phyloP scores from a whole-genome alignment of 64 coral and sea anemone genomes.

The Dendronephthya gigantea region DNA sequence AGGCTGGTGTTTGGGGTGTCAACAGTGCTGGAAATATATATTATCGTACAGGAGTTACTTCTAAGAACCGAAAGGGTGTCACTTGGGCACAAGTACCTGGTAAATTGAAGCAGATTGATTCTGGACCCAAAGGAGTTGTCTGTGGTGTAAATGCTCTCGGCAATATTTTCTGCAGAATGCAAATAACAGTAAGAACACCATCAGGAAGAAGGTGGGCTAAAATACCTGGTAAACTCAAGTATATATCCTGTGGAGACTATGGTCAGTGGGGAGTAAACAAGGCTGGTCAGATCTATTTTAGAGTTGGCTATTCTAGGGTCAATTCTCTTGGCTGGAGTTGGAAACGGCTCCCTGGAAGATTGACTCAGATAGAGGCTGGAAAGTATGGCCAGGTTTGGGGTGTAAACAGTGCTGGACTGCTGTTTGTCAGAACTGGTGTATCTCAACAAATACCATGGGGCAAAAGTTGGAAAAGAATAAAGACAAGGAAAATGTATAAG shows the following conservation, averaged over 20 bases:
- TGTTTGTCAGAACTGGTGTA: conserved; percentile 16
- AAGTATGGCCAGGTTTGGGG: conserved; percentile 21
- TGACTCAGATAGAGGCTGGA: conserved; percentile 26
- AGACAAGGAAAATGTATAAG: too few species aligned
- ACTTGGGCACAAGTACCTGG: too few species aligned
- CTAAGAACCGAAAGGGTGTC: too few species aligned
- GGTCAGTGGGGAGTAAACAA: conserved; percentile 36
- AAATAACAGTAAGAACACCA: background rate
- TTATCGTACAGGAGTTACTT: background rate
- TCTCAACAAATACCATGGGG: too few species aligned
- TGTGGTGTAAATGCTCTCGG: background rate
- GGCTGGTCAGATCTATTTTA: conserved; percentile 12
- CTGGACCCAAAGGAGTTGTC: background rate
- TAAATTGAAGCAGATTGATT: conserved; percentile 13
- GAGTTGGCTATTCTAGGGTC: background rate
- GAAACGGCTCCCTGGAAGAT: conserved; percentile 3
- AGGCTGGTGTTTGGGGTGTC: conserved; percentile 27
- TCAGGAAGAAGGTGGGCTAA: background rate
- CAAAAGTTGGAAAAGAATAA: too few species aligned
- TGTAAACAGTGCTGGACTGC: background rate
- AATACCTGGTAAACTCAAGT: conserved; percentile 18
- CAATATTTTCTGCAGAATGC: conserved; percentile 1
- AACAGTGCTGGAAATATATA: background rate
- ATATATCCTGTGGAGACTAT: background rate
- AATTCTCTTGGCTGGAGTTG: conserved; percentile 1